Evolutionary conservation across 1,140 invertebrate genomes (phyloP).

Genomic region (Neodiprion fabricii): DNA sequence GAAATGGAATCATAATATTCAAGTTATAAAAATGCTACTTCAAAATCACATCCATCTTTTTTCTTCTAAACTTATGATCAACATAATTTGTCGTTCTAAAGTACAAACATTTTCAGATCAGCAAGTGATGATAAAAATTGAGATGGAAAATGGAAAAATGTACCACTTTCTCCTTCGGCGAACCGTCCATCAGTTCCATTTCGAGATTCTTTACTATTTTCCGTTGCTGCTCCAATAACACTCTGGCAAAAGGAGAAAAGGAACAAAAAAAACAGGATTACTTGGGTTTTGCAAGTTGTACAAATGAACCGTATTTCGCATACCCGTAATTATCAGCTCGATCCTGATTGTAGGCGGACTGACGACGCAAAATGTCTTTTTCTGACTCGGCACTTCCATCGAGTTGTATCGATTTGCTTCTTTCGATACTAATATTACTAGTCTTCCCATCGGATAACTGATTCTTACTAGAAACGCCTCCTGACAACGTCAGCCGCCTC

Average conservation of each 20-base stretch:
- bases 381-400: neutral
- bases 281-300: too few species aligned
- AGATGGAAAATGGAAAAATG: neutral
- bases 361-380: neutral
- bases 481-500: neutral
- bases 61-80: neutral
- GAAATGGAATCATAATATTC: neutral
- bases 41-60: neutral
- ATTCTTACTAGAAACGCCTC: neutral
- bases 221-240: neutral
- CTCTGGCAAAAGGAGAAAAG: neutral
- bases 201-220: neutral
- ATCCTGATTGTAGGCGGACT: neutral
- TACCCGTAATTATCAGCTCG: neutral
- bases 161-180: neutral
- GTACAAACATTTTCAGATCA: neutral
- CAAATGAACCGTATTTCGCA: neutral
- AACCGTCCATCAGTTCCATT: conserved; percentile 1
- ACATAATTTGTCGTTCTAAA: neutral
- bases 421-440: neutral
- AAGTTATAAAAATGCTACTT: neutral
- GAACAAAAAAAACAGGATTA: neutral
- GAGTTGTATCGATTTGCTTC: neutral
- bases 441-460: neutral
- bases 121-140: neutral